Evolutionary conservation across 2,113 vertebrate genomes (phyloP).

Genomic region (Fregata magnificens): DNA sequence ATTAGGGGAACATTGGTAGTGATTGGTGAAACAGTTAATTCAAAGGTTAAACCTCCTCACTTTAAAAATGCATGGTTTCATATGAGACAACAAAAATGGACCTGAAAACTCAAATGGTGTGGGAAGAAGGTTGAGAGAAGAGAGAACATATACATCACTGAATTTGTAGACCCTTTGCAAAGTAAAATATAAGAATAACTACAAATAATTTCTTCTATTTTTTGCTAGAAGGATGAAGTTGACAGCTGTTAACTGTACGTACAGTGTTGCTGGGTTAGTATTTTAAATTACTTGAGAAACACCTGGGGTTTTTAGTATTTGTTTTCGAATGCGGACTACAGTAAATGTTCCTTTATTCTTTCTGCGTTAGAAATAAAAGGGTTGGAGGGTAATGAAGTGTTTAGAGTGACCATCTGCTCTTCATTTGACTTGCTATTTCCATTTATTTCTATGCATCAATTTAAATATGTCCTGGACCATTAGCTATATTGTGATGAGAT

Average conservation of each 20-base stretch:
- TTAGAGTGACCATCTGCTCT: constrained; percentile 48
- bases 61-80: neutral
- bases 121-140: neutral
- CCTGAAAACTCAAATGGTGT: neutral
- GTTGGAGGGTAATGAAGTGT: constrained; percentile 11
- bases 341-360: neutral
- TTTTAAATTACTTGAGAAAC: neutral
- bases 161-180: neutral
- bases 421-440: constrained; percentile 37
- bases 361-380: neutral
- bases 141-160: accelerated
- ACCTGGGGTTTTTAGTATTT: neutral
- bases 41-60: neutral
- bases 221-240: neutral
- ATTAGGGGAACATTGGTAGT: neutral
- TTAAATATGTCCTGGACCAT: constrained; percentile 13
- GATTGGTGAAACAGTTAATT: neutral
- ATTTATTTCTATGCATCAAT: neutral
- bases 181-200: neutral
- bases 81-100: neutral
- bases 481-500: constrained; percentile 10
- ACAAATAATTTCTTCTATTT: neutral
- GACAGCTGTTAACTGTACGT: neutral
- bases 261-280: neutral
- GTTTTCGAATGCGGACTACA: neutral